Conservation (phyloP, 2,888 invertebrate species). For the Tanytarsus gracilentus region DNA sequence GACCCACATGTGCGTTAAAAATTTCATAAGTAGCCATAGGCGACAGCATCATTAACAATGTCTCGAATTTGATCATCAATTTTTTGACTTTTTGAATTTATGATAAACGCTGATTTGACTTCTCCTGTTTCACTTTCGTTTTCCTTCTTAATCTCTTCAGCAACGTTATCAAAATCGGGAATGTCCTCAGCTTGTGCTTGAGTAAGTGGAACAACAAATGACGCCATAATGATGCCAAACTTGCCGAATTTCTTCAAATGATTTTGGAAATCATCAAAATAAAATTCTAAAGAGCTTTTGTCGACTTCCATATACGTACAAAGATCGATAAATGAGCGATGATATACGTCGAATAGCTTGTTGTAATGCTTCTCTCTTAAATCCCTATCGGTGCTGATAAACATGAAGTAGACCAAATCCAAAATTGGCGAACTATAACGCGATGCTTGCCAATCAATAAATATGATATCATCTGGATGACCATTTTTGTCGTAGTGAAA, state of each 20-base stretch:
- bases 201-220: slow-evolving; percentile 24
- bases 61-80: too few relatives aligned
- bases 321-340: slow-evolving; percentile 26
- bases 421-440: slow-evolving; percentile 30
- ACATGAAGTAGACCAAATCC: slow-evolving; percentile 29
- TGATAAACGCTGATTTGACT: not conserved
- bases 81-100: too few relatives aligned
- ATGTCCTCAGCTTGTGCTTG: not conserved
- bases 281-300: slow-evolving; percentile 24
- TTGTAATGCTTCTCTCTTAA: slow-evolving; percentile 30
- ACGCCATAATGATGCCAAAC: slow-evolving; percentile 23
- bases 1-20: too few relatives aligned
- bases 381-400: slow-evolving; percentile 28
- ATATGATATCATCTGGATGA: slow-evolving; percentile 20
- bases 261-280: slow-evolving; percentile 16
- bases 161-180: slow-evolving; percentile 24
- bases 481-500: slow-evolving; percentile 28
- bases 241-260: slow-evolving; percentile 29
- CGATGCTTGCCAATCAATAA: slow-evolving; percentile 30
- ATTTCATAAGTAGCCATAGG: not conserved
- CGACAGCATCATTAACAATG: not conserved
- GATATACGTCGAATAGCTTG: slow-evolving; percentile 15
- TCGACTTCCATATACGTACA: slow-evolving; percentile 24
- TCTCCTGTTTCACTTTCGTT: not conserved
- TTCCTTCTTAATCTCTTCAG: not conserved